A percentile compares a stretch with the other conserved stretches of the same genome.
These are phyloP conservation scores for Drosophila burlai DNA, from an alignment of 1,140 invertebrate genomes.

Conservation along the genomic window DNA sequence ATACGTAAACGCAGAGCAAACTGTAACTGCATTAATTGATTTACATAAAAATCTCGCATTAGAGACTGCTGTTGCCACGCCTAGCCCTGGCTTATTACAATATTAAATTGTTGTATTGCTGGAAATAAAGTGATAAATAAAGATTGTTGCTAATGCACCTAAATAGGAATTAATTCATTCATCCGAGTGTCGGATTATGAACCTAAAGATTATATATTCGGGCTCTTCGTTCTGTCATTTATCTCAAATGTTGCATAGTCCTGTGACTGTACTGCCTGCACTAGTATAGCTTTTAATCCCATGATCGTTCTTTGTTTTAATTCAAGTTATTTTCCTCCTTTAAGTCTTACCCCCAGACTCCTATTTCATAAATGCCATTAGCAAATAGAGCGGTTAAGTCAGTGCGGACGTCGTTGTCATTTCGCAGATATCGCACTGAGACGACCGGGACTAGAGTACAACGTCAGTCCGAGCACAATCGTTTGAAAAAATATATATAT, in stretches of 20 bases:
- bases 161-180: neutral
- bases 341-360: constrained; percentile 3
- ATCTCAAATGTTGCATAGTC: neutral
- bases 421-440: constrained; percentile 33
- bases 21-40: constrained; percentile 57
- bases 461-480: constrained; percentile 49
- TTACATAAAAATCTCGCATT: constrained; percentile 63
- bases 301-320: neutral
- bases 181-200: neutral
- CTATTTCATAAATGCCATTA: neutral
- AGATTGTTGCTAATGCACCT: neutral
- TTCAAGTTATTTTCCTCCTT: neutral
- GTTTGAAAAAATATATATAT: constrained; percentile 24
- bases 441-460: constrained; percentile 28
- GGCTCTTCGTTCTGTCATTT: too few species aligned
- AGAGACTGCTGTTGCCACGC: constrained; percentile 20
- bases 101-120: constrained; percentile 18
- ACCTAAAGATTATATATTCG: neutral
- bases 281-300: neutral
- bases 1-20: constrained; percentile 42
- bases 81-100: constrained; percentile 33
- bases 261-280: neutral
- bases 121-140: neutral
- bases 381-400: constrained; percentile 42
- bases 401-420: constrained; percentile 46